These are phyloP conservation scores for Ochotona princeps DNA, from an alignment of 2,113 vertebrate genomes.

Conservation along the genomic window DNA sequence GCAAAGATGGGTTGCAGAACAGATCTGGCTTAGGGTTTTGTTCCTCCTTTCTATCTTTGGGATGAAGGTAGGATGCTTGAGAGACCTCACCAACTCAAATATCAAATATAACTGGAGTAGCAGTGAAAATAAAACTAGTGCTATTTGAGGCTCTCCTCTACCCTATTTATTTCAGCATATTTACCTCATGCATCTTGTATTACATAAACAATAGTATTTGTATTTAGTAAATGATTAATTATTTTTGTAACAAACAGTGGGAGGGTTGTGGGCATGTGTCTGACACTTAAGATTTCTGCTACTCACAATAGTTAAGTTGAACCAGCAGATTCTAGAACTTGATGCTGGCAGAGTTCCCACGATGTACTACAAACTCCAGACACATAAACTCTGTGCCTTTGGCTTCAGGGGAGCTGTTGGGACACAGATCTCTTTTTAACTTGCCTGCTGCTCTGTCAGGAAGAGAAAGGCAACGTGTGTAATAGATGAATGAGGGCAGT, in stretches of 20 bases:
- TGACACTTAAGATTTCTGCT: constrained; percentile 58
- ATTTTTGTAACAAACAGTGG: constrained; percentile 45
- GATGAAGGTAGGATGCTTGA: constrained; percentile 7
- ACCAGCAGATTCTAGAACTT: constrained; percentile 19
- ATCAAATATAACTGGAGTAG: constrained; percentile 74
- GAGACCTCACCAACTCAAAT: constrained; percentile 74
- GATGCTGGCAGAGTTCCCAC: neutral
- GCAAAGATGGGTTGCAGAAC: constrained; percentile 67
- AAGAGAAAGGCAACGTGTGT: neutral
- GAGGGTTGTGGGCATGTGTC: neutral
- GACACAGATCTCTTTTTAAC: neutral
- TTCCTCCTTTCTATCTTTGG: constrained; percentile 62
- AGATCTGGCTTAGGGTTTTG: constrained; percentile 62
- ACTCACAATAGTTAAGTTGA: neutral
- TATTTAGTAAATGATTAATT: constrained; percentile 67
- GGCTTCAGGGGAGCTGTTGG: neutral
- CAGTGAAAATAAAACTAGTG: constrained; percentile 59
- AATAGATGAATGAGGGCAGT: neutral
- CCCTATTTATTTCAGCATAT: constrained; percentile 81
- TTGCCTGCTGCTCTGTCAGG: neutral
- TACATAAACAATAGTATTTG: constrained; percentile 71
- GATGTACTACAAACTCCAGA: neutral
- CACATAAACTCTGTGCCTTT: neutral
- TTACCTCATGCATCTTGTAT: constrained; percentile 66
- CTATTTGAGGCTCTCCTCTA: constrained; percentile 73